These are phyloP conservation scores for Nemotelus nigrinus DNA, from an alignment of 2,888 invertebrate genomes.

Conservation along the genomic window DNA sequence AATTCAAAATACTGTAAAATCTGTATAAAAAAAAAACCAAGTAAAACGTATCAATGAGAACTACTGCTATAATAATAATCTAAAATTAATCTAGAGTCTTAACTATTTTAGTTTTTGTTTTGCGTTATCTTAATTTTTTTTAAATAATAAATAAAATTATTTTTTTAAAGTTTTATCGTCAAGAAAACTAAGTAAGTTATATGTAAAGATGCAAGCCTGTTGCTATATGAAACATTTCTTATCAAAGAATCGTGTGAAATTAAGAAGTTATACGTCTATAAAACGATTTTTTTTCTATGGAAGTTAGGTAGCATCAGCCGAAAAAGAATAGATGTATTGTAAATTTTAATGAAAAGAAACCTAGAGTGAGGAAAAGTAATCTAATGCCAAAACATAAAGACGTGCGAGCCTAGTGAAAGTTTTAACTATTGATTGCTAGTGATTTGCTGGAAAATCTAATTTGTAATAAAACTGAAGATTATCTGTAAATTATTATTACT, in stretches of 20 bases:
- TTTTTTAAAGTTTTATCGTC: no score
- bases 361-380: constrained; percentile 1
- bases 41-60: neutral
- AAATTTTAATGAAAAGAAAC: neutral
- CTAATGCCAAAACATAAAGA: constrained; percentile 21
- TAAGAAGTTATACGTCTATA: neutral
- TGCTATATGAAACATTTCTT: neutral
- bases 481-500: constrained; percentile 32
- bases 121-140: constrained; percentile 18
- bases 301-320: neutral
- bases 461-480: neutral
- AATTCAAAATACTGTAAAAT: constrained; percentile 19
- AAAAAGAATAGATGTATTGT: neutral
- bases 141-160: neutral
- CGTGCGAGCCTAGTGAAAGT: constrained; percentile 17
- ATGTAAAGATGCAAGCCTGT: neutral
- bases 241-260: neutral
- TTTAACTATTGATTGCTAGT: neutral
- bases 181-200: constrained; percentile 24
- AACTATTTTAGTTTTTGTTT: constrained; percentile 12
- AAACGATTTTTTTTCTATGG: constrained; percentile 1
- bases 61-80: constrained; percentile 3
- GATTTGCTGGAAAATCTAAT: constrained; percentile 3
- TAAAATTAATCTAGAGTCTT: neutral
- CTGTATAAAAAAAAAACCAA: neutral